phyloP scores from a whole-genome alignment of 2,113 vertebrate species.

The Zapus hudsonius region DNA sequence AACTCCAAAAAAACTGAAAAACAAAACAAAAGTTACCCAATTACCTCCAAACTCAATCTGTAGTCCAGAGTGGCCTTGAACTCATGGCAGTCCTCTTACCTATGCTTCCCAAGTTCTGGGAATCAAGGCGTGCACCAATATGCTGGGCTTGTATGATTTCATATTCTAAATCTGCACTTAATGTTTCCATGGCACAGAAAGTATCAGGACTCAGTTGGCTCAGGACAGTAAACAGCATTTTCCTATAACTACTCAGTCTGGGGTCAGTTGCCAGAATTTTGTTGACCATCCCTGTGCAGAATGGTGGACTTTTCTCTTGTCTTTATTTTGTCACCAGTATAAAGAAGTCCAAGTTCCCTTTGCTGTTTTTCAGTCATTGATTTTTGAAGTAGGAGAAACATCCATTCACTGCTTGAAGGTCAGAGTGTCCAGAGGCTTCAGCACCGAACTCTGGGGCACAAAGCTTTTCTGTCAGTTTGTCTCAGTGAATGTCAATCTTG shows the following conservation, averaged over 20 bases:
- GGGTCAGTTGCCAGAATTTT: slow-evolving; percentile 70
- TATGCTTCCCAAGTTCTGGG: too few relatives aligned
- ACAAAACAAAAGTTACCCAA: too few relatives aligned
- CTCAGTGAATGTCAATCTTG: neutral
- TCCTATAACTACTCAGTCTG: slow-evolving; percentile 61
- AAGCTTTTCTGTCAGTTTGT: neutral
- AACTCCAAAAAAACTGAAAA: too few relatives aligned
- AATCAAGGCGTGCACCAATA: too few relatives aligned
- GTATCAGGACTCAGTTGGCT: neutral
- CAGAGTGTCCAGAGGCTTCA: neutral
- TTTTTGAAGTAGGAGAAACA: neutral
- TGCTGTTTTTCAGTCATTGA: slow-evolving; percentile 12
- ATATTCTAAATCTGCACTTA: neutral
- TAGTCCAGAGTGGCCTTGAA: too few relatives aligned
- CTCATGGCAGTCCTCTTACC: too few relatives aligned
- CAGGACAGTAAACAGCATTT: neutral
- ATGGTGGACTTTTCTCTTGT: slow-evolving; percentile 43
- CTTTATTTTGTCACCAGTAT: slow-evolving; percentile 63
- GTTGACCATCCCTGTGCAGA: slow-evolving; percentile 41
- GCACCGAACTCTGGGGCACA: neutral
- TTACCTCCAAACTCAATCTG: too few relatives aligned
- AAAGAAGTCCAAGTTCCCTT: slow-evolving; percentile 46
- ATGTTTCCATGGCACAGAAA: neutral
- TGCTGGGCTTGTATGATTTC: neutral
- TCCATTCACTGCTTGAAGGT: neutral